Conservation (phyloP, 2,888 invertebrate genomes). For the Eupithecia pulchellata region DNA sequence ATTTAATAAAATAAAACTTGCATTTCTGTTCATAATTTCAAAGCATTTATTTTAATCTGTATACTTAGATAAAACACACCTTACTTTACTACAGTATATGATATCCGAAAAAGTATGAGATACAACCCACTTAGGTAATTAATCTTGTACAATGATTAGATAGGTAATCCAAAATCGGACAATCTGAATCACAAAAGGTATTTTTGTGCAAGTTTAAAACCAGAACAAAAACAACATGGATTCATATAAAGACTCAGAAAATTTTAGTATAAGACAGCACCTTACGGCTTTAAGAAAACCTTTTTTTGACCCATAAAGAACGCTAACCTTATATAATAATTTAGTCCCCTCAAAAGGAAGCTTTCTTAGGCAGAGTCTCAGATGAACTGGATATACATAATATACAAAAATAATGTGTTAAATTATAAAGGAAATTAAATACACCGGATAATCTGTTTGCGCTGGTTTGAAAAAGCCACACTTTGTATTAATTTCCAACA, state of each 20-base stretch:
- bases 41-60: conserved; percentile 4
- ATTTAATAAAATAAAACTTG: neutral
- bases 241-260: neutral
- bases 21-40: neutral
- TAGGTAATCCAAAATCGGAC: neutral
- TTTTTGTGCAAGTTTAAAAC: conserved; percentile 1
- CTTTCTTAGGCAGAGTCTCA: neutral
- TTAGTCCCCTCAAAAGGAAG: neutral
- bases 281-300: neutral
- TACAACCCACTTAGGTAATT: conserved; percentile 6
- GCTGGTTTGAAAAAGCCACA: too few relatives aligned
- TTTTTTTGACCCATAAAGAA: neutral
- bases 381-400: too few relatives aligned
- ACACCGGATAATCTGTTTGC: too few relatives aligned
- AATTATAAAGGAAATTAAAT: too few relatives aligned
- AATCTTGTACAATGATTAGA: conserved; percentile 2
- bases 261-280: neutral
- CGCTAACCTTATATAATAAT: neutral
- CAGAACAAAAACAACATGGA: conserved; percentile 4
- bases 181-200: neutral
- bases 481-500: too few relatives aligned
- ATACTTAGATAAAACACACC: neutral
- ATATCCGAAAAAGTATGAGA: conserved; percentile 1
- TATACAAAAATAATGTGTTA: too few relatives aligned
- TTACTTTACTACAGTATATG: conserved; percentile 5